These are phyloP conservation scores for Saturnia pavonia DNA, from an alignment of 2,888 invertebrate species.

Conservation along the genomic window DNA sequence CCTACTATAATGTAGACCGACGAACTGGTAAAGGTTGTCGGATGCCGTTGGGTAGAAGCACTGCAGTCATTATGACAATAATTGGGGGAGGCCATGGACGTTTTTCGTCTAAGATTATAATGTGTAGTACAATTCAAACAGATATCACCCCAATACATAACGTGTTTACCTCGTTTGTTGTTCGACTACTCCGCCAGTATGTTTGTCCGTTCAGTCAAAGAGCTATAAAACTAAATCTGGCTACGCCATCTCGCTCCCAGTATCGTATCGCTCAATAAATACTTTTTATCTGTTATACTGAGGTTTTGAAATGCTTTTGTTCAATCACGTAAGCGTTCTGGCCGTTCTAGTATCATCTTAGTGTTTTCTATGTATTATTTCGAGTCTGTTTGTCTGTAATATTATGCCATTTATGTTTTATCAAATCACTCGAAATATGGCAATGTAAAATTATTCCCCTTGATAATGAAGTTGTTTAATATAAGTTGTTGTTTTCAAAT, in stretches of 20 bases:
- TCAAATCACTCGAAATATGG: background rate
- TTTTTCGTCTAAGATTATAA: background rate
- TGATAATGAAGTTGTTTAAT: background rate
- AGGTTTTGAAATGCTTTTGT: constrained; percentile 19
- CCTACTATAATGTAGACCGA: no score
- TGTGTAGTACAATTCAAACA: background rate
- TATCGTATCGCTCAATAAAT: constrained; percentile 32
- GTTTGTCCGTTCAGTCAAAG: constrained; percentile 34
- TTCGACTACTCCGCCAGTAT: constrained; percentile 29
- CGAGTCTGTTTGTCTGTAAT: background rate
- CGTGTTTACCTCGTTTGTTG: constrained; percentile 6
- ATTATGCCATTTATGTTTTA: background rate
- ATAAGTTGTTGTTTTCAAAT: no score
- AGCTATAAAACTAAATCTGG: constrained; percentile 37
- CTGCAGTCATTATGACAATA: no score
- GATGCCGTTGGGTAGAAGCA: no score
- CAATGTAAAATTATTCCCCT: background rate
- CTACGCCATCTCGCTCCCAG: constrained; percentile 31
- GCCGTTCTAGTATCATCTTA: background rate
- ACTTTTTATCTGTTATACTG: constrained; percentile 31
- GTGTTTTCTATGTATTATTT: background rate
- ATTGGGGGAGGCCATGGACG: no score
- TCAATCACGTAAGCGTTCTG: background rate
- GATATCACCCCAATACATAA: background rate
- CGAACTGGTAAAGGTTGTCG: no score